These are phyloP conservation scores for Trinectes maculatus DNA, from an alignment of 2,113 vertebrate genomes.

Conservation along the genomic window DNA sequence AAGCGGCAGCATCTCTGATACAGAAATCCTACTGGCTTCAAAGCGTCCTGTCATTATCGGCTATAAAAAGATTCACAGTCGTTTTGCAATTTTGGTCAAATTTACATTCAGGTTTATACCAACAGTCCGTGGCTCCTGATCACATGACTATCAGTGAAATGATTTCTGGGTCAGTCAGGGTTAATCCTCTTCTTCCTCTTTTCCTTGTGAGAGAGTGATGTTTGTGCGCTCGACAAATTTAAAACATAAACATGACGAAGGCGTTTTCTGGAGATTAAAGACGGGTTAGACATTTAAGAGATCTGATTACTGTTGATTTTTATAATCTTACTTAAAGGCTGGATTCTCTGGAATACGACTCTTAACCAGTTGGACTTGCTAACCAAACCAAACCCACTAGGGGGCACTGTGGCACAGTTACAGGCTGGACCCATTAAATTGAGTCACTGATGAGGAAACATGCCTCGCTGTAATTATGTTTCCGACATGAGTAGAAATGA, in stretches of 20 bases:
- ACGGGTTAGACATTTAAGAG: no score
- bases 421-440: conserved; percentile 20
- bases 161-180: conserved; percentile 29
- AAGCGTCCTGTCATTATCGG: conserved; percentile 37
- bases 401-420: conserved; percentile 10
- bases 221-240: not conserved
- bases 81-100: conserved; percentile 37
- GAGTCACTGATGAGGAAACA: conserved; percentile 22
- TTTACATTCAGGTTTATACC: conserved; percentile 53
- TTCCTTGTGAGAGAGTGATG: no score
- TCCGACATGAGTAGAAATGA: conserved; percentile 33
- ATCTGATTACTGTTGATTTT: no score
- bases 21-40: conserved; percentile 52
- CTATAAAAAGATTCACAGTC: conserved; percentile 53
- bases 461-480: conserved; percentile 45
- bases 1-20: conserved; percentile 53
- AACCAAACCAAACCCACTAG: conserved; percentile 7
- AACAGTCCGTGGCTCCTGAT: conserved; percentile 22
- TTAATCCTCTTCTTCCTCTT: conserved; percentile 1
- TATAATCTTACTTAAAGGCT: no score
- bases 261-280: no score
- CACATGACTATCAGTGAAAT: conserved; percentile 13
- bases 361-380: no score
- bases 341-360: no score
- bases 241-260: not conserved